These are phyloP conservation scores for Erythrolamprus reginae DNA, from an alignment of 2,113 vertebrate genomes.

Conservation along the genomic window DNA sequence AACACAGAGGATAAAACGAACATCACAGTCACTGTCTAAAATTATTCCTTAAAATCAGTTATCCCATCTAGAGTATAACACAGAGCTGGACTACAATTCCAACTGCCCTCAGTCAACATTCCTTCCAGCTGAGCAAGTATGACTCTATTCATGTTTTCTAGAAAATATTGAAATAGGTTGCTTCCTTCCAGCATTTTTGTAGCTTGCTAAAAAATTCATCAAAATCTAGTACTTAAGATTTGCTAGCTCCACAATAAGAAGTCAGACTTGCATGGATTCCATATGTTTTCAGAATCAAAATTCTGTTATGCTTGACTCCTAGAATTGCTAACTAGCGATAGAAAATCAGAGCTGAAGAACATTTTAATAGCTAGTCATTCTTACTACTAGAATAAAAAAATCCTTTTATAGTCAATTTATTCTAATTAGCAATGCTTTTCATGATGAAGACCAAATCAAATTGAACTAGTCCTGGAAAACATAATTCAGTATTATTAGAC, in stretches of 20 bases:
- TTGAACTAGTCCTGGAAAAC: background rate
- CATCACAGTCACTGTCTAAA: background rate
- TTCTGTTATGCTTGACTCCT: too few species aligned
- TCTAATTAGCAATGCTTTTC: background rate
- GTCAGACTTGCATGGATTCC: background rate
- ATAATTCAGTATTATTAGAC: background rate
- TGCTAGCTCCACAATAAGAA: background rate
- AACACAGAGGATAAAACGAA: background rate
- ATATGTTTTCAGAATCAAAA: background rate
- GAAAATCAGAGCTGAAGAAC: background rate
- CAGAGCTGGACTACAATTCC: background rate
- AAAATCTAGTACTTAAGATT: background rate
- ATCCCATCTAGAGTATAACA: background rate
- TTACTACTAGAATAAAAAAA: background rate
- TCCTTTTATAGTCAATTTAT: background rate
- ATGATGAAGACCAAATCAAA: background rate
- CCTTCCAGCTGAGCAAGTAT: background rate
- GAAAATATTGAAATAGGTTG: background rate
- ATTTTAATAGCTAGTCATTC: background rate
- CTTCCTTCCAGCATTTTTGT: background rate
- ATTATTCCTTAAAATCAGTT: background rate
- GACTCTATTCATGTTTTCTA: background rate
- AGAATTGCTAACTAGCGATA: background rate
- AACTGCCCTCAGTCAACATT: background rate
- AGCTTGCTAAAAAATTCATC: background rate